Conservation (phyloP, 2,113 vertebrate genomes). For the Myxocyprinus asiaticus region DNA sequence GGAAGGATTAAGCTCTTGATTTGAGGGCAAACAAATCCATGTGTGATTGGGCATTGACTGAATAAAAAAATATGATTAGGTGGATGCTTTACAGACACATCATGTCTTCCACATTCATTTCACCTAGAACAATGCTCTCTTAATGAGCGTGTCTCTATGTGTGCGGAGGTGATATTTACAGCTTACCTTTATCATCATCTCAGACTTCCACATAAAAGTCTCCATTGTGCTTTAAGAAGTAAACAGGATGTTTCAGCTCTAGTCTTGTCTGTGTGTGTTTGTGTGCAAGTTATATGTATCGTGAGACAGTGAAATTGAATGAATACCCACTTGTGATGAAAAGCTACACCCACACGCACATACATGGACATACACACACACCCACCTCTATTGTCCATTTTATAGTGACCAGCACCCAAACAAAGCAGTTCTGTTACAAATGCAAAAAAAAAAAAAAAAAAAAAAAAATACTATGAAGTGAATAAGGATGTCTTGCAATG, state of each 20-base stretch:
- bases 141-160: conserved; percentile 25
- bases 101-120: background rate
- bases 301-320: conserved; percentile 21
- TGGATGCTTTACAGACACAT: conserved; percentile 15
- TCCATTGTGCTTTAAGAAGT: conserved; percentile 38
- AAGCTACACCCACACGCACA: conserved; percentile 36
- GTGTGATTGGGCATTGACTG: conserved; percentile 29
- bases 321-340: conserved; percentile 30
- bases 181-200: conserved; percentile 20
- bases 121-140: conserved; percentile 19
- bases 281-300: background rate
- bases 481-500: conserved; percentile 39
- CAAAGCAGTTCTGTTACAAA: conserved; percentile 38
- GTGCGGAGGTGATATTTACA: conserved; percentile 30
- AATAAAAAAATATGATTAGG: conserved; percentile 33
- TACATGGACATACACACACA: conserved; percentile 12
- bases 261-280: background rate
- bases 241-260: conserved; percentile 37
- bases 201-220: conserved; percentile 33
- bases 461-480: conserved; percentile 27
- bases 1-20: conserved; percentile 31
- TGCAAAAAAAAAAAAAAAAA: conserved; percentile 12
- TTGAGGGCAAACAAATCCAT: conserved; percentile 36
- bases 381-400: conserved; percentile 31
- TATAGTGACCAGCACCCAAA: conserved; percentile 16